Evolutionary conservation across 2,888 invertebrate genomes (phyloP), one percentile per base, ranked within the genome.

Genomic region (Pachymerium ferrugineum): DNA sequence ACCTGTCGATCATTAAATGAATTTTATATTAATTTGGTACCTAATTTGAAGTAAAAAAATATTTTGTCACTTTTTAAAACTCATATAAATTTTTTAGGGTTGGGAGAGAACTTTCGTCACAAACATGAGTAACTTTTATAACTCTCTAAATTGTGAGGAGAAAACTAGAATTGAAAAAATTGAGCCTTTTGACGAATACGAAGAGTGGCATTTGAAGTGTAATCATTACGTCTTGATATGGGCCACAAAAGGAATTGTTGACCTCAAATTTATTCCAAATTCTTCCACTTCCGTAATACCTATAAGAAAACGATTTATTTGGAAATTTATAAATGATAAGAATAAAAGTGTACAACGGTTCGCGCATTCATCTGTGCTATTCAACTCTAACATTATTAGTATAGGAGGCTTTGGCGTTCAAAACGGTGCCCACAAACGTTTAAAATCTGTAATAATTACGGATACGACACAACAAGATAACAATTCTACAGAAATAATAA

Each of bases 181-280:
- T 22, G 85, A 85, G 77, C 80, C 82, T 1, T 85, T 85, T 79
- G 85, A 85, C 78, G 85, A 85, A 77, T 84, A 81, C 78, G 85
- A 85, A 79, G 84, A 84, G 77, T 83, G 82, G 80, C 83, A 84
- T 78, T 78, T 84, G 14, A 85, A 84, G 74, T 85, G 85, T 78
- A 78, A 79, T 25, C 85, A 85, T 78, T 85, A 85, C 78, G 79
- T 83, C 47, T 76, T 85, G 16, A 76, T 83, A 33, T 79, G 81
- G 74, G 83, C 83, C 25, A 78, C 22, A 10, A 14, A 22, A 22
- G 71, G 71, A 28, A 5, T 38, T n/a, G n/a, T 2, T 14, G 69
- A 69, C 12, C 16, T 19, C 19, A 62, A 62, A 14, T 16, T 62
- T 4, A 14, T 19, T 12, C 3, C 3, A 3, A 77, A 77, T 33